A percentile compares a stretch with the other conserved stretches of the same genome.
phyloP scores from a whole-genome alignment of 2,888 invertebrate genomes.

The Lepas anatifera region DNA sequence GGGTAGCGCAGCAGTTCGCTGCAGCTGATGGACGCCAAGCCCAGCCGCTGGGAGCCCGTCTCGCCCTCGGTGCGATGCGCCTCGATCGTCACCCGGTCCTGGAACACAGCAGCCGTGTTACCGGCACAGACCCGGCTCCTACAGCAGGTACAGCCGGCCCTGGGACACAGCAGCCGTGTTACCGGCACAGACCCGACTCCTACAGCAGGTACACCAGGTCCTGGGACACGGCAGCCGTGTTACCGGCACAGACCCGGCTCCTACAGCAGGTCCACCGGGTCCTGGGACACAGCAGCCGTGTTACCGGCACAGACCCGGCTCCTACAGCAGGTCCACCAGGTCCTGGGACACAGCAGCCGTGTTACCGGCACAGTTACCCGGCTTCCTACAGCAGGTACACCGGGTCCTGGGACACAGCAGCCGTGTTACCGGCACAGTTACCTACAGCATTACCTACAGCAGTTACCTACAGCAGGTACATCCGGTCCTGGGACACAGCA shows the following conservation, averaged over 20 bases:
- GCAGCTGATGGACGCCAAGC: background rate
- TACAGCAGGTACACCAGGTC: conserved; percentile 20
- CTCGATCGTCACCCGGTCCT: conserved; percentile 81
- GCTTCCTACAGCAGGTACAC: too few relatives aligned
- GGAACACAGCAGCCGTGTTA: conserved; percentile 64
- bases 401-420: too few relatives aligned
- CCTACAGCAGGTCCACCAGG: conserved; percentile 51
- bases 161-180: conserved; percentile 71
- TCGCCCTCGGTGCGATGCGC: conserved; percentile 60
- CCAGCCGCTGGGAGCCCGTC: background rate
- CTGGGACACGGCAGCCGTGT: conserved; percentile 23
- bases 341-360: conserved; percentile 46
- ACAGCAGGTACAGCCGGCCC: conserved; percentile 66
- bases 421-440: too few relatives aligned
- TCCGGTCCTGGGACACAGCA: too few relatives aligned
- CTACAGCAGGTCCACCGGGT: conserved; percentile 23
- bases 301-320: conserved; percentile 45
- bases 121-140: conserved; percentile 69
- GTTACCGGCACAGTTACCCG: too few relatives aligned
- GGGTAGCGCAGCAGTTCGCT: background rate
- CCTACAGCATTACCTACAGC: too few relatives aligned
- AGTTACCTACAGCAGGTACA: too few relatives aligned
- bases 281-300: conserved; percentile 29
- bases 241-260: conserved; percentile 20
- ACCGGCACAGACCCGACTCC: background rate